These are phyloP conservation scores for Antennarius maculatus DNA, from an alignment of 2,797 vertebrate genomes.

Conservation along the genomic window DNA sequence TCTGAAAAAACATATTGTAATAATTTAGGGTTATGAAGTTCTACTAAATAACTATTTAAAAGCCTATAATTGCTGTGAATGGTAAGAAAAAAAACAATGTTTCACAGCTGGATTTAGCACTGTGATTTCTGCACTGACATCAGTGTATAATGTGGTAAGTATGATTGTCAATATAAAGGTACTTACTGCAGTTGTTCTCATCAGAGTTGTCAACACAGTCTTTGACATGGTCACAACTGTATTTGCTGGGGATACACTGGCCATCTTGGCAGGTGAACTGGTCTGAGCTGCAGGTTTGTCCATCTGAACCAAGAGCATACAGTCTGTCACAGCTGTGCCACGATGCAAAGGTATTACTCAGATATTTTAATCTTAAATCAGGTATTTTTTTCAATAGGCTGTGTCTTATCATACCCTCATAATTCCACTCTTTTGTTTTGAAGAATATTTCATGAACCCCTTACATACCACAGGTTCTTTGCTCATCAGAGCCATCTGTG, in stretches of 20 bases:
- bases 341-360: neutral
- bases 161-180: neutral
- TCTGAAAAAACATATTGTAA: constrained; percentile 52
- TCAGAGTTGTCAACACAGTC: constrained; percentile 81
- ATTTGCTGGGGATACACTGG: constrained; percentile 75
- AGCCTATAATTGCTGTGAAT: neutral
- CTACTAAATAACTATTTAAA: neutral
- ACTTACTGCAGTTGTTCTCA: constrained; percentile 80
- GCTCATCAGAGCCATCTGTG: constrained; percentile 77
- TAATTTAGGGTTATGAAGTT: neutral
- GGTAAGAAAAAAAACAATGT: neutral
- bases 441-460: neutral
- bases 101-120: neutral
- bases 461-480: constrained; percentile 73
- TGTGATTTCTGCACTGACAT: neutral
- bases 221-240: constrained; percentile 76
- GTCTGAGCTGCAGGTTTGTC: constrained; percentile 71
- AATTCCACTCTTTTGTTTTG: neutral
- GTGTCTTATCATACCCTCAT: too few relatives aligned
- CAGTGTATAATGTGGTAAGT: neutral
- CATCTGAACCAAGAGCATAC: constrained; percentile 55
- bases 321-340: neutral
- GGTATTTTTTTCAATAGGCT: neutral
- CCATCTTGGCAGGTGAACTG: constrained; percentile 80
- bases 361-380: too few relatives aligned